Conservation (phyloP, 2,797 vertebrate species). For the Mastacembelus armatus region DNA sequence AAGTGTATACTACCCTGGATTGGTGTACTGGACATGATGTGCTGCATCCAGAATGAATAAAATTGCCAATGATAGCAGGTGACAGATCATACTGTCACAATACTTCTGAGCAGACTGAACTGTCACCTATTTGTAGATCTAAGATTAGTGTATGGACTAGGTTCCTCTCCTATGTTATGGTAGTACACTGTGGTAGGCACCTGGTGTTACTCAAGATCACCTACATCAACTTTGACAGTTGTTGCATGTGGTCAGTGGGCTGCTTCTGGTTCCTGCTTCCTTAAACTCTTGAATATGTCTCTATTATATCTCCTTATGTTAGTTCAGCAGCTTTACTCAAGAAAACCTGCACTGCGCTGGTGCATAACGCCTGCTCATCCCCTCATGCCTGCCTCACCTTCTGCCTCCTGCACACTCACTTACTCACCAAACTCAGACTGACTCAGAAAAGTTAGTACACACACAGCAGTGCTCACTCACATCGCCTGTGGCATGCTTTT, state of each 20-base stretch:
- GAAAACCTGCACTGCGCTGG: constrained; percentile 46
- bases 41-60: no score
- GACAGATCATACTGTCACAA: neutral
- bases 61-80: no score
- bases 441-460: constrained; percentile 38
- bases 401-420: constrained; percentile 14
- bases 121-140: neutral
- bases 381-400: constrained; percentile 19
- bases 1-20: no score
- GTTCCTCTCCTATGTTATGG: constrained; percentile 49
- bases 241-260: constrained; percentile 77
- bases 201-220: constrained; percentile 80
- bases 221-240: constrained; percentile 74
- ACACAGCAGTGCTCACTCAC: constrained; percentile 15
- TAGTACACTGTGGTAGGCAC: constrained; percentile 65
- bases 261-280: constrained; percentile 79
- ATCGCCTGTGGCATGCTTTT: neutral
- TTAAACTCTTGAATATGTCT: no score
- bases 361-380: constrained; percentile 66
- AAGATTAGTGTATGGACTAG: no score
- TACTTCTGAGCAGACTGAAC: neutral
- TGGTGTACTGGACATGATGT: no score
- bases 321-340: constrained; percentile 67
- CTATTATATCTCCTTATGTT: constrained; percentile 61
- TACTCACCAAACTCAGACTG: constrained; percentile 34